phyloP scores from a whole-genome alignment of 2,113 vertebrate genomes.

The Zapus hudsonius region DNA sequence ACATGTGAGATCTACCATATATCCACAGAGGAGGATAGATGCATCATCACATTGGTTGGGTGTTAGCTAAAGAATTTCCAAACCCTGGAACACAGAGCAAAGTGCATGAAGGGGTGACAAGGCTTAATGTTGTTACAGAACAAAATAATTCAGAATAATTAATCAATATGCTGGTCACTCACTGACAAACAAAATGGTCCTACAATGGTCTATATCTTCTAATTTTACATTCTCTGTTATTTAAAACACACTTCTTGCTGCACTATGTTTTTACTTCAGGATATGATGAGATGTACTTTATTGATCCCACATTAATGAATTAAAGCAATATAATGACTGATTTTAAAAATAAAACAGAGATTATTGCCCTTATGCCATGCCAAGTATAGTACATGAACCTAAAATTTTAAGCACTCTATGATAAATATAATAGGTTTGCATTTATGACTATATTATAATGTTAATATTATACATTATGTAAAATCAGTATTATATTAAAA shows the following conservation, averaged over 20 bases:
- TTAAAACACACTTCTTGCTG: neutral
- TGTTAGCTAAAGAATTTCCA: neutral
- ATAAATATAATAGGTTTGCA: constrained; percentile 51
- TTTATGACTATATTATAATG: neutral
- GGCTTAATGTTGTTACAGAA: neutral
- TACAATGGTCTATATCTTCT: neutral
- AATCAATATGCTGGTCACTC: neutral
- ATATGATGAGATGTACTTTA: constrained; percentile 38
- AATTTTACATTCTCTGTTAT: constrained; percentile 11
- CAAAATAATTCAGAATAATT: neutral
- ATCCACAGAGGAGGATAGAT: neutral
- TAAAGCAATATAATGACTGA: constrained; percentile 57
- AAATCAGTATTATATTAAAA: neutral
- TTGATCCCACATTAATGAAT: constrained; percentile 41
- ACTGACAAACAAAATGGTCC: neutral
- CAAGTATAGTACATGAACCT: constrained; percentile 70
- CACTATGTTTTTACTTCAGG: constrained; percentile 53
- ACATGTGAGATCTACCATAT: neutral
- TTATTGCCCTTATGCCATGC: constrained; percentile 38
- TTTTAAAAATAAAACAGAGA: constrained; percentile 71
- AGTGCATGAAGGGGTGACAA: neutral
- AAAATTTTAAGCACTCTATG: constrained; percentile 69
- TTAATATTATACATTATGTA: neutral
- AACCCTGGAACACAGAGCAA: neutral
- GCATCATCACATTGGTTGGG: neutral